Evolutionary conservation across 2,113 vertebrate species (phyloP).

Genomic region (Maylandia zebra): DNA sequence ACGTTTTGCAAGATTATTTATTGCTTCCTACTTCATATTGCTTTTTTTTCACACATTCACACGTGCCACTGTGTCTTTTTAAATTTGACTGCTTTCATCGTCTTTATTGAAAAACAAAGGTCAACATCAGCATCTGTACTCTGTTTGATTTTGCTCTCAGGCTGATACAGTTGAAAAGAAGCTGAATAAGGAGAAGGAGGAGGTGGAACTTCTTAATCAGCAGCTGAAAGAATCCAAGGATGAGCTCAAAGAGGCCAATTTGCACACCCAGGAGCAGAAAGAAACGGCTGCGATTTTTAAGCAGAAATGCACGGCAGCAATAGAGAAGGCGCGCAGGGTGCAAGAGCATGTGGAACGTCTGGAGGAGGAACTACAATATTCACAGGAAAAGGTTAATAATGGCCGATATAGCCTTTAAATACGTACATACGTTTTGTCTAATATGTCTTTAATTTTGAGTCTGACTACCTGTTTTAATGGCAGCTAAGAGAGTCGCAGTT

Average conservation of each 20-base stretch:
- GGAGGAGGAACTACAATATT: conserved; percentile 54
- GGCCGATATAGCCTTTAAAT: not conserved
- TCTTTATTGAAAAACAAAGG: not conserved
- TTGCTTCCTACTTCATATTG: not conserved
- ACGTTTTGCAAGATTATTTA: not conserved
- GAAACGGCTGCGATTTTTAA: conserved; percentile 43
- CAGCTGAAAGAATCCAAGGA: conserved; percentile 25
- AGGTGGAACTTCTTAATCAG: conserved; percentile 31
- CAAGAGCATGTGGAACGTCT: conserved; percentile 32
- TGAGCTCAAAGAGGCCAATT: conserved; percentile 19
- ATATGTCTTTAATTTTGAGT: not conserved
- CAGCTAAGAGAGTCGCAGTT: conserved; percentile 37
- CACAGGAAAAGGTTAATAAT: conserved; percentile 49
- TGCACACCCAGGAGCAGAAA: conserved; percentile 17
- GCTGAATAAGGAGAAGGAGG: conserved; percentile 26
- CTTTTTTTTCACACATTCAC: not conserved
- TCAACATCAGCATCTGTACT: not conserved
- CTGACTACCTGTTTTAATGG: not conserved
- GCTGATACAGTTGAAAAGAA: conserved; percentile 28
- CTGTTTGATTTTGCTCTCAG: conserved; percentile 17
- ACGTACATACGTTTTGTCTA: not conserved
- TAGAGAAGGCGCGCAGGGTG: conserved; percentile 42
- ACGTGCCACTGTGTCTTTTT: not conserved
- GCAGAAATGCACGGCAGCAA: conserved; percentile 55
- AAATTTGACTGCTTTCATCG: not conserved